Percentiles rank a stretch among this genome's conserved stretches.
phyloP scores from a whole-genome alignment of 53 echinoderm and acorn worm species.

The Antedon mediterranea region DNA sequence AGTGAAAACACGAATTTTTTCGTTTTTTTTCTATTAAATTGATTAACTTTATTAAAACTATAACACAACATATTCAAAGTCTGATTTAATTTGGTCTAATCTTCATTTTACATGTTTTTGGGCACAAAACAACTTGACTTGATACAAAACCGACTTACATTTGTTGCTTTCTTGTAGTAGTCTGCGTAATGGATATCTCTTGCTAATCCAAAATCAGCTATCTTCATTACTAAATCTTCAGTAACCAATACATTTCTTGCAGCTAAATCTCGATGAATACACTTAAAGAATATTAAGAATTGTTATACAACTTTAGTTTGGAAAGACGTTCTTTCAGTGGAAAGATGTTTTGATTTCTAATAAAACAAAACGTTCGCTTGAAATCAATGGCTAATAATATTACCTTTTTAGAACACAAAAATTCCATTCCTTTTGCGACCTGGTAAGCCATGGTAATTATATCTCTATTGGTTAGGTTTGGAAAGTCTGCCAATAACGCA shows the following conservation, averaged over 20 bases:
- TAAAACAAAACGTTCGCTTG: too few relatives aligned
- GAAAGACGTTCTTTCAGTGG: too few relatives aligned
- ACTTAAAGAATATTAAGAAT: slow-evolving; percentile 29
- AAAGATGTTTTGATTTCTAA: too few relatives aligned
- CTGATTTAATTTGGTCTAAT: too few relatives aligned
- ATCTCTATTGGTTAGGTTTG: slow-evolving; percentile 70
- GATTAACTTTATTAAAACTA: too few relatives aligned
- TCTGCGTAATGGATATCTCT: slow-evolving; percentile 92
- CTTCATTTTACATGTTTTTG: too few relatives aligned
- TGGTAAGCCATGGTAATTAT: slow-evolving; percentile 89
- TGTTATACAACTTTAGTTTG: too few relatives aligned
- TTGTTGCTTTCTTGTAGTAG: slow-evolving; percentile 96
- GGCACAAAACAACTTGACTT: too few relatives aligned
- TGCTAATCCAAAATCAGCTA: slow-evolving; percentile 93
- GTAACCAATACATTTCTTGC: slow-evolving; percentile 92
- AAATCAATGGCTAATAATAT: too few relatives aligned
- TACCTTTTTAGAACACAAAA: slow-evolving; percentile 87
- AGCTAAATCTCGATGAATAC: slow-evolving; percentile 91
- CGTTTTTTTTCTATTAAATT: too few relatives aligned
- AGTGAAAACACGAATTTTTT: too few relatives aligned
- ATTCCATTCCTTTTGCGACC: slow-evolving; percentile 89
- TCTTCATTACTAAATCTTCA: slow-evolving; percentile 83
- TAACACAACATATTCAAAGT: too few relatives aligned
- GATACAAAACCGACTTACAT: slow-evolving; percentile 45
- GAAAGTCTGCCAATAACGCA: slow-evolving; percentile 32